Conservation (phyloP, 2,888 invertebrate species). For the Pyralis farinalis region DNA sequence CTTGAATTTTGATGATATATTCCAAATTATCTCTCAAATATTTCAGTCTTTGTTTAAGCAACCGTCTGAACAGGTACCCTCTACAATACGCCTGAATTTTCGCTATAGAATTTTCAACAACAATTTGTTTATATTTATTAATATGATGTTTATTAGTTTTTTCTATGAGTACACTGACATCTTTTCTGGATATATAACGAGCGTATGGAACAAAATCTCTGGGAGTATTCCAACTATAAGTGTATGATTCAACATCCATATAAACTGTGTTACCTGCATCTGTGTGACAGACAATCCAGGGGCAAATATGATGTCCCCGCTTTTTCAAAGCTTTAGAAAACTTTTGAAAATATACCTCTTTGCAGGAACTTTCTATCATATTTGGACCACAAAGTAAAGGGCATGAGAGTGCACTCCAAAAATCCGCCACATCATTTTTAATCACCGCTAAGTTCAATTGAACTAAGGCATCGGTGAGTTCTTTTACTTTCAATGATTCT, state of each 20-base stretch:
- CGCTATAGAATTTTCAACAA: conserved; percentile 65
- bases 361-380: conserved; percentile 53
- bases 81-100: conserved; percentile 82
- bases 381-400: conserved; percentile 41
- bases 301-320: conserved; percentile 62
- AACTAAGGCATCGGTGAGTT: conserved; percentile 62
- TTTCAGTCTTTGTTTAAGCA: conserved; percentile 52
- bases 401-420: conserved; percentile 54
- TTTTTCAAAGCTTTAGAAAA: conserved; percentile 68
- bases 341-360: conserved; percentile 69
- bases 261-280: conserved; percentile 74
- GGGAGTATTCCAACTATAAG: conserved; percentile 76
- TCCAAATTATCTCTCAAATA: conserved; percentile 61
- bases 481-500: conserved; percentile 73
- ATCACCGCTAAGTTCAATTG: conserved; percentile 64
- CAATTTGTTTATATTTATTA: conserved; percentile 59
- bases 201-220: conserved; percentile 73
- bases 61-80: conserved; percentile 81
- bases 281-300: conserved; percentile 76
- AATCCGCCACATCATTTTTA: conserved; percentile 59
- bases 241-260: conserved; percentile 73
- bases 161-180: conserved; percentile 55
- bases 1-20: conserved; percentile 76
- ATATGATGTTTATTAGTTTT: conserved; percentile 67
- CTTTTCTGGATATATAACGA: conserved; percentile 68